A percentile compares a stretch with the other conserved stretches of the same genome.
Conservation (phyloP, 92 coral and sea anemone species). For the Nematostella vectensis region DNA sequence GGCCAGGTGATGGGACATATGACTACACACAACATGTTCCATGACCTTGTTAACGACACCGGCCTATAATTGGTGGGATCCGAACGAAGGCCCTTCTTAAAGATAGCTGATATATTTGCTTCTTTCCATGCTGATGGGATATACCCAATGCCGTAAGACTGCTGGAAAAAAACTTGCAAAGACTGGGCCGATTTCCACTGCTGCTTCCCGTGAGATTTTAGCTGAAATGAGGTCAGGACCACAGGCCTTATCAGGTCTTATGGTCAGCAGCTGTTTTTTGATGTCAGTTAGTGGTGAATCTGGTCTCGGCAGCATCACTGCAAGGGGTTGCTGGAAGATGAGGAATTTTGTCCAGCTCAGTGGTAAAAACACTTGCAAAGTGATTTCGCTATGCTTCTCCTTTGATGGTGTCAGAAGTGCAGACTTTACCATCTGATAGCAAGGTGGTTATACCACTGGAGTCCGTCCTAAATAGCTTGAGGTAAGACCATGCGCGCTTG, state of each 20-base stretch:
- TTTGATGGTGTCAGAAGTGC: conserved; percentile 24
- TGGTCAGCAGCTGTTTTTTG: conserved; percentile 25
- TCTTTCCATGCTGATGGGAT: neutral
- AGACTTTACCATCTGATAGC: conserved; percentile 33
- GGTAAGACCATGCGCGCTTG: conserved; percentile 40
- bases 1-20: neutral
- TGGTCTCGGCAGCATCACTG: conserved; percentile 23
- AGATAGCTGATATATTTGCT: neutral
- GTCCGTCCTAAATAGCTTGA: conserved; percentile 36
- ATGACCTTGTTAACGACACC: neutral
- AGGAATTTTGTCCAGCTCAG: conserved; percentile 8
- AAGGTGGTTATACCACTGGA: conserved; percentile 26
- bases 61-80: neutral
- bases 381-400: conserved; percentile 28
- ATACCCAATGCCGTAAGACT: neutral
- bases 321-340: conserved; percentile 2
- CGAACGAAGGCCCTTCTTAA: neutral
- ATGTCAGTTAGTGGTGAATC: conserved; percentile 15
- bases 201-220: conserved; percentile 16
- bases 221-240: conserved; percentile 30
- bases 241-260: conserved; percentile 27
- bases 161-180: conserved; percentile 9
- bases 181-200: conserved; percentile 4
- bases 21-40: neutral
- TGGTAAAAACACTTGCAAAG: conserved; percentile 29